These are phyloP conservation scores for Carassius auratus DNA, from an alignment of 2,113 vertebrate species.

Conservation along the genomic window DNA sequence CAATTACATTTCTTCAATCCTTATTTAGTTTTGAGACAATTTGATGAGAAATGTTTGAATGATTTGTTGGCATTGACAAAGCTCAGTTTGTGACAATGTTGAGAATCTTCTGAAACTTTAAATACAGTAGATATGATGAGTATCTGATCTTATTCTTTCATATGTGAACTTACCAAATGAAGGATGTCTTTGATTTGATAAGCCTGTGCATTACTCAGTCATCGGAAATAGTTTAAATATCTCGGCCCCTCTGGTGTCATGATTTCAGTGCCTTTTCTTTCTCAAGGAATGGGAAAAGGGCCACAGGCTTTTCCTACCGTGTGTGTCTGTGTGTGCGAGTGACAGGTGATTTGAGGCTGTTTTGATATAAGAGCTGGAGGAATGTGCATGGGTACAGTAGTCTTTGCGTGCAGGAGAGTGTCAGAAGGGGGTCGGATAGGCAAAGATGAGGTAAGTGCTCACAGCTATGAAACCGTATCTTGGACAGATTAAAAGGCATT, in stretches of 20 bases:
- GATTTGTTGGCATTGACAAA: background rate
- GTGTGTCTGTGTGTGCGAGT: background rate
- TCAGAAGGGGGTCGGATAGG: conserved; percentile 49
- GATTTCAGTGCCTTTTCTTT: conserved; percentile 23
- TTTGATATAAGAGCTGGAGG: conserved; percentile 58
- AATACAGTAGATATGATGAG: background rate
- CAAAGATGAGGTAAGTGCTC: conserved; percentile 76
- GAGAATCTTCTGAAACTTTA: background rate
- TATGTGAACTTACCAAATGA: background rate
- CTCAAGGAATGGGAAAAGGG: conserved; percentile 48
- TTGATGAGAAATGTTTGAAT: background rate
- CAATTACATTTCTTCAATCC: background rate
- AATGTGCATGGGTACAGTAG: conserved; percentile 54
- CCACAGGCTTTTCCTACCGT: conserved; percentile 40
- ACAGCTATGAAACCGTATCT: conserved; percentile 82
- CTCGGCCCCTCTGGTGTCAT: conserved; percentile 36
- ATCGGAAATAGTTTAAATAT: conserved; percentile 22
- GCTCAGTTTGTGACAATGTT: background rate
- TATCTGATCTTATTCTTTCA: background rate
- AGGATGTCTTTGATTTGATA: background rate
- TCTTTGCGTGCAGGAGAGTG: conserved; percentile 45
- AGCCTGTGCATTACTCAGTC: background rate
- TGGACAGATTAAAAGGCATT: conserved; percentile 78
- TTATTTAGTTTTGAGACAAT: background rate
- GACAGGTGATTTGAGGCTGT: conserved; percentile 54